Conservation (phyloP, 1,140 invertebrate species). For the Zaprionus vittiger region DNA sequence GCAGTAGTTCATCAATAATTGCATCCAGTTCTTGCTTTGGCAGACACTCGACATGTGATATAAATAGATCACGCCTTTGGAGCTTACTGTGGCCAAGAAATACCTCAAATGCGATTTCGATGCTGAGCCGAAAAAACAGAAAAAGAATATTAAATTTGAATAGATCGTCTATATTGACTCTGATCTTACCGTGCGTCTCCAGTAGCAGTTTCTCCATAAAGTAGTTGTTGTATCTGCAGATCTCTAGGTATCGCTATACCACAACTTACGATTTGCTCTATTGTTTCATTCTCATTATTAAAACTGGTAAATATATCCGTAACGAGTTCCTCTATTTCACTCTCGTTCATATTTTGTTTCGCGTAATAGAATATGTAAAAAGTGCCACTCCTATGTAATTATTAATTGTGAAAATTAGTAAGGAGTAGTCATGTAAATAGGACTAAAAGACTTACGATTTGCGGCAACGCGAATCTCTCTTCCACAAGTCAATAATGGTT, state of each 20-base stretch:
- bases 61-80: neutral
- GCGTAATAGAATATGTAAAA: constrained; percentile 39
- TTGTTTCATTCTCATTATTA: neutral
- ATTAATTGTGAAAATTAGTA: no score
- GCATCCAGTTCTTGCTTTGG: neutral
- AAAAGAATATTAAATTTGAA: neutral
- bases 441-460: neutral
- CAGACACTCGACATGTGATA: neutral
- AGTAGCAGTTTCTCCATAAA: neutral
- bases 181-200: neutral
- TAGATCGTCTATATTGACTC: no score
- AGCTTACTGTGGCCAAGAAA: neutral
- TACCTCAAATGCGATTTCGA: neutral
- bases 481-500: constrained; percentile 3
- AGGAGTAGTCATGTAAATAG: neutral
- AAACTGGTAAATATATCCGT: constrained; percentile 5
- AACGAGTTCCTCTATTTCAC: constrained; percentile 19
- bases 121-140: neutral
- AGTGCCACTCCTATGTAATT: no score
- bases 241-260: neutral
- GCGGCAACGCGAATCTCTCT: neutral
- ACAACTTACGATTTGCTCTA: no score
- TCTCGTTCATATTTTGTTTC: neutral
- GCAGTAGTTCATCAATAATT: neutral
- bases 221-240: neutral